These are phyloP conservation scores for Pseudorhombus dupliciocellatus DNA, from an alignment of 2,113 vertebrate genomes.

Conservation along the genomic window DNA sequence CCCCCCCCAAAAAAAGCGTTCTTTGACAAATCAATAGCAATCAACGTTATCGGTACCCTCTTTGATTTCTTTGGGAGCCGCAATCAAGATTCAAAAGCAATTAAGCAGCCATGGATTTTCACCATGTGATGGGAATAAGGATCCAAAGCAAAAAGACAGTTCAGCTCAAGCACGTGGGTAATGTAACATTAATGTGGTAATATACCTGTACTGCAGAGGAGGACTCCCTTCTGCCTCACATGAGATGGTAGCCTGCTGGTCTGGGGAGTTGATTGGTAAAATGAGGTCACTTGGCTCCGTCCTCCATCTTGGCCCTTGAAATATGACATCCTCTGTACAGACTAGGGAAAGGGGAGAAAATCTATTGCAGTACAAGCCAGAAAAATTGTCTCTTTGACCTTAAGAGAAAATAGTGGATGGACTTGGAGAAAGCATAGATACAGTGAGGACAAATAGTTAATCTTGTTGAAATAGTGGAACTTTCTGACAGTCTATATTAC, in stretches of 20 bases:
- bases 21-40: slow-evolving; percentile 64
- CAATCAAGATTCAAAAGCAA: slow-evolving; percentile 54
- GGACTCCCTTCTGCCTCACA: slow-evolving; percentile 80
- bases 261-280: slow-evolving; percentile 79
- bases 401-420: slow-evolving; percentile 46
- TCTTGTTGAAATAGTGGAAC: slow-evolving; percentile 38
- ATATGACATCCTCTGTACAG: slow-evolving; percentile 78
- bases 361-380: slow-evolving; percentile 39
- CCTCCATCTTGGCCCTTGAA: slow-evolving; percentile 82
- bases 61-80: slow-evolving; percentile 57
- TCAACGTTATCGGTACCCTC: slow-evolving; percentile 53
- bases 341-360: slow-evolving; percentile 59
- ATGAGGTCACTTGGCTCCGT: slow-evolving; percentile 81
- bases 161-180: not conserved
- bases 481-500: slow-evolving; percentile 34
- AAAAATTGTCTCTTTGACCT: slow-evolving; percentile 59
- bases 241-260: slow-evolving; percentile 75
- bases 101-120: slow-evolving; percentile 36
- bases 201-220: slow-evolving; percentile 79
- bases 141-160: slow-evolving; percentile 1
- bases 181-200: slow-evolving; percentile 37
- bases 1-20: slow-evolving; percentile 53
- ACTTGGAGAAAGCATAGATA: slow-evolving; percentile 10
- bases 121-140: not conserved
- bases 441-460: slow-evolving; percentile 33